phyloP scores from a whole-genome alignment of 2,888 invertebrate genomes.

The Phaedon cochleariae region DNA sequence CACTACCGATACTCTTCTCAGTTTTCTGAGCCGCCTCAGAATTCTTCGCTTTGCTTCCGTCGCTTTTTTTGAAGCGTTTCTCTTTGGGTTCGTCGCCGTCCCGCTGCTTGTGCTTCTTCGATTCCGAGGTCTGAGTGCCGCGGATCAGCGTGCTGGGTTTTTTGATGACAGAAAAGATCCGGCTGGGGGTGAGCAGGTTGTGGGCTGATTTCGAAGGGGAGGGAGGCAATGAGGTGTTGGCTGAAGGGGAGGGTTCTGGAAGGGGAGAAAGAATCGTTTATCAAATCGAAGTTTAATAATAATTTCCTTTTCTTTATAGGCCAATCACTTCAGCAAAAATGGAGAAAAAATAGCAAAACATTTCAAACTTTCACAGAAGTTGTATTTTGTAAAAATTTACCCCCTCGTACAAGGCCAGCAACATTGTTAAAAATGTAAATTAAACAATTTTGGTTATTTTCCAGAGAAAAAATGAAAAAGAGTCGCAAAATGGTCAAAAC shows the following conservation, averaged over 20 bases:
- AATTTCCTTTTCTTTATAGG: no score
- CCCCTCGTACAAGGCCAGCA: no score
- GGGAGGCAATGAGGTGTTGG: conserved; percentile 15
- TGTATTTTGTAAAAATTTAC: no score
- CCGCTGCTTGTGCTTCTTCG: conserved; percentile 47
- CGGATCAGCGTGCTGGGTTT: conserved; percentile 43
- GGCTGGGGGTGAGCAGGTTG: conserved; percentile 48
- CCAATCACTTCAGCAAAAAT: no score
- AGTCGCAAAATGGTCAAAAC: no score
- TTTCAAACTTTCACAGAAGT: no score
- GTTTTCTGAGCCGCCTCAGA: conserved; percentile 1
- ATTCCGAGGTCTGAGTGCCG: conserved; percentile 49
- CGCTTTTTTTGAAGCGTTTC: conserved; percentile 34
- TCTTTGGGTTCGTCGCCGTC: conserved; percentile 24
- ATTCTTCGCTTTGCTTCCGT: conserved; percentile 22
- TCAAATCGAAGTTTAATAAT: no score
- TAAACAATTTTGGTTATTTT: no score
- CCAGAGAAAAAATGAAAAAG: no score
- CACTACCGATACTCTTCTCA: background rate
- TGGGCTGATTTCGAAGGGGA: conserved; percentile 29
- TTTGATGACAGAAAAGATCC: conserved; percentile 46
- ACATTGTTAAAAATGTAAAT: no score
- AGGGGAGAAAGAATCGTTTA: no score
- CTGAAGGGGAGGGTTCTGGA: background rate
- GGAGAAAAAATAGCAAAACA: no score